Evolutionary conservation across 2,113 vertebrate species (phyloP).

Genomic region (Calypte anna): DNA sequence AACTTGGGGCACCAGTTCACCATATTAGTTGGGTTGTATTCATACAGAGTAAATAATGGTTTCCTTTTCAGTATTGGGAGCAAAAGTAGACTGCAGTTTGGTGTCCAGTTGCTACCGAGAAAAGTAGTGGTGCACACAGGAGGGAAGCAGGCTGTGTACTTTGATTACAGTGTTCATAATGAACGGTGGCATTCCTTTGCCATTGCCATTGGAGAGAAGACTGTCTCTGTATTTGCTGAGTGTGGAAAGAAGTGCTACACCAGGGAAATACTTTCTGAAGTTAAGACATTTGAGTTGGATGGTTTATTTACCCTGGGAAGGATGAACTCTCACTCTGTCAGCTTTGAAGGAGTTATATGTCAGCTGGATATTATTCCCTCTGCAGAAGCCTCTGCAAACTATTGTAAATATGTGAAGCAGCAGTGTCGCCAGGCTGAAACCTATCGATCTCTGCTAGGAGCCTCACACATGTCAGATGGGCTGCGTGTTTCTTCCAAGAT

Average conservation of each 20-base stretch:
- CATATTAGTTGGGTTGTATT: conserved; percentile 87
- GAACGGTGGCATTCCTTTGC: conserved; percentile 88
- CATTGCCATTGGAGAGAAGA: conserved; percentile 77
- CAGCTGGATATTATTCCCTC: conserved; percentile 93
- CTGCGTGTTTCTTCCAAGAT: neutral
- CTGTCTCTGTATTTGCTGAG: conserved; percentile 83
- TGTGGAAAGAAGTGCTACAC: conserved; percentile 85
- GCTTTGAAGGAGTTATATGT: conserved; percentile 90
- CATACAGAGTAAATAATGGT: conserved; percentile 88
- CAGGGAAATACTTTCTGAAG: conserved; percentile 77
- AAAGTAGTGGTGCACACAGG: conserved; percentile 86
- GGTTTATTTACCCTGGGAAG: conserved; percentile 88
- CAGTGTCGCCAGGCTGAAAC: conserved; percentile 88
- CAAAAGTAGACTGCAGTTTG: conserved; percentile 87
- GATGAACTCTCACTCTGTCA: conserved; percentile 85
- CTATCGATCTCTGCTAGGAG: conserved; percentile 74
- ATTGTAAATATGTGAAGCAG: conserved; percentile 90
- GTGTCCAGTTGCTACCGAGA: conserved; percentile 88
- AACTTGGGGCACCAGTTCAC: conserved; percentile 83
- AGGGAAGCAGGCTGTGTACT: conserved; percentile 84
- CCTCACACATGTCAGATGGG: neutral
- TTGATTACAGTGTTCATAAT: conserved; percentile 87
- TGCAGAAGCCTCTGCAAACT: conserved; percentile 86
- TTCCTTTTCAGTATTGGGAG: conserved; percentile 93
- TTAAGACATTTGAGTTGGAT: conserved; percentile 77